Evolutionary conservation across 2,888 invertebrate species (phyloP).

Genomic region (Seladonia tumulorum): DNA sequence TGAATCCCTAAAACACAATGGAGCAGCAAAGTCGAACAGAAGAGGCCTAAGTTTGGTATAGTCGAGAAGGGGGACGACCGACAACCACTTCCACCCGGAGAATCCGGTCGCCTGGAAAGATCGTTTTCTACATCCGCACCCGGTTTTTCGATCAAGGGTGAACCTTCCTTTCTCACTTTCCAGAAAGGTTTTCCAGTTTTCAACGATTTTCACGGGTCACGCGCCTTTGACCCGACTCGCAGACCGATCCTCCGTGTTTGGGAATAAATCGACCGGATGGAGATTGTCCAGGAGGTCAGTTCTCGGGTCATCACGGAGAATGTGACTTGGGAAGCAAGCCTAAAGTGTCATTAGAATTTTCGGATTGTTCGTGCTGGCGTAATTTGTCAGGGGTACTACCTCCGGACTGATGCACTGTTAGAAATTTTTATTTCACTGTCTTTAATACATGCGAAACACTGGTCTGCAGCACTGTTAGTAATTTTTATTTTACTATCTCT

Average conservation of each 20-base stretch:
- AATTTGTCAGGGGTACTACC: no score
- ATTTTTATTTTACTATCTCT: no score
- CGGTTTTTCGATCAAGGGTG: not conserved
- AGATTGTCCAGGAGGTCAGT: not conserved
- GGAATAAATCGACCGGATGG: conserved; percentile 17
- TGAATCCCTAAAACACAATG: conserved; percentile 15
- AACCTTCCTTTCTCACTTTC: conserved; percentile 18
- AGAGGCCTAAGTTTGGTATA: not conserved
- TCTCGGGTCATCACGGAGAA: not conserved
- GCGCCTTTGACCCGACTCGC: not conserved
- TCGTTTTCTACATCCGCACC: conserved; percentile 23
- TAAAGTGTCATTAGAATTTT: not conserved
- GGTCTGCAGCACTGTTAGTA: no score
- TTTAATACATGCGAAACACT: no score
- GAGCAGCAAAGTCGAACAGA: conserved; percentile 39
- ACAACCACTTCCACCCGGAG: not conserved
- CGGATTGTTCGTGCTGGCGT: not conserved
- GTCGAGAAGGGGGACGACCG: not conserved
- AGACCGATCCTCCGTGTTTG: conserved; percentile 15
- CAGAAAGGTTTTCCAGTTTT: conserved; percentile 1
- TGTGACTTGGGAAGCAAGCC: not conserved
- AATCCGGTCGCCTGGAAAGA: conserved; percentile 45
- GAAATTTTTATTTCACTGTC: no score
- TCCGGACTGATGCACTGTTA: no score
- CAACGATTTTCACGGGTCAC: conserved; percentile 42